Base-by-base conservation (phyloP, 2,113 vertebrate species). In the Perca flavescens region DNA sequence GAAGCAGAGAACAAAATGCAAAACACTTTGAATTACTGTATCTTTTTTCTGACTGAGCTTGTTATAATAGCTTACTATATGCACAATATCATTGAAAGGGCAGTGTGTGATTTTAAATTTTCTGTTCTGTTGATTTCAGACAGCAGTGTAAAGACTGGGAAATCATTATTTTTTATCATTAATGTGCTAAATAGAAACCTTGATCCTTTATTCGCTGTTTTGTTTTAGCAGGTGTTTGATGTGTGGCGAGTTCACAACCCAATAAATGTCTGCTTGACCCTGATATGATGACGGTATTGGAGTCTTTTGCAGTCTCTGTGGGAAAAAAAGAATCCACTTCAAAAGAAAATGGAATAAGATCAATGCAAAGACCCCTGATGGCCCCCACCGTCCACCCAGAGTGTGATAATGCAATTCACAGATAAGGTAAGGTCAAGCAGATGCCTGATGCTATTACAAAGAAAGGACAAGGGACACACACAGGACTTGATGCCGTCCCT, bases 381-480 rank as follows among this genome's bases (percentile, higher is more conserved):
- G 62, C 53, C 73, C 0, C 3, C 66, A 50, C 73, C 19, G 47
- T 78, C 77, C 82, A 89, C 64, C 77, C 67, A 56, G 67, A 82
- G 67, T 77, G n/a, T 83, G 73, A 76, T 82, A 80, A 68, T 86
- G 83, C 72, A 82, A 88, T 83, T 84, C 82, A 88, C 74, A 79
- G 81, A 89, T 85, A 83, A 87, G 79, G 80, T 80, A 85, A 87
- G 85, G 86, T 87, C 82, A 90, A 85, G 72, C 87, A 83, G 80
- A 85, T 76, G 74, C 73, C 86, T 83, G 80, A 65, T 83, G 77
- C 79, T 74, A 50, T 90, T 76, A 83, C 73, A 82, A 86, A 88
- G 70, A 73, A 76, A 82, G 79, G 79, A 71, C 34, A 16, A 40
- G 56, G 80, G 43, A 81, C 73, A 79, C 60, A 82, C 70, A 89